Evolutionary conservation across 2,888 invertebrate genomes (phyloP), one percentile per base, ranked within the genome.

Genomic region (Platerodrilus igneus): DNA sequence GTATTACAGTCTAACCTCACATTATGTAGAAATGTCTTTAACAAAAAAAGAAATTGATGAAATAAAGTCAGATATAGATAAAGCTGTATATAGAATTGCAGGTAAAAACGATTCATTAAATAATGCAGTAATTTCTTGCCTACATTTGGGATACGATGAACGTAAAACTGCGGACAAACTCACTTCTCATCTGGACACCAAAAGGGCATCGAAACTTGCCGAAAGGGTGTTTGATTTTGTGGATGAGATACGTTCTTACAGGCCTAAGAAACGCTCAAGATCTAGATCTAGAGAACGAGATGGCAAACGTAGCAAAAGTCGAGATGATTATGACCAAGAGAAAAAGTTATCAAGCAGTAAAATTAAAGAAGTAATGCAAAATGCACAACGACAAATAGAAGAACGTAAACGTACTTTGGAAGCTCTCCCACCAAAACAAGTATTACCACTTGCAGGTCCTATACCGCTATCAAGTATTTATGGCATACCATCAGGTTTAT

Each of bases 351-450:
- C 51, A 9, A 48, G 45, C 43, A 60, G 59, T 19, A 59, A 78
- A 72, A 81, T 86, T 27, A 81, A 82, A 71, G 77, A 89, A 47
- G 87, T 95, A 86, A 93, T 95, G 92, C 86, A 81, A 1, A 89
- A 90, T 67, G 94, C 94, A 0, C 91, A 93, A 63, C 82, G 83
- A 47, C 86, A 89, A 73, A 95, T 94, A 35, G 90, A 91, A 61
- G 90, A 92, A 61, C 75, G 91, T 2, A 93, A 92, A 63, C 76
- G 80, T 22, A 84, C 87, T 0, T 66, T 91, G 0, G 75, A 75
- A 25, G 77, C 75, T 1, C 67, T 82, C 42, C 78, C 79, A 47
- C 70, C 69, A 17, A 74, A 73, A 51, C 71, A 71, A 18, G 61
- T 65, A 8, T 63, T 67, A 0, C 55, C 68, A 27, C 60, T 67